Percentiles rank a stretch among this genome's conserved stretches.
Conservation (phyloP, 2,113 vertebrate species). For the Scartelaos histophorus region DNA sequence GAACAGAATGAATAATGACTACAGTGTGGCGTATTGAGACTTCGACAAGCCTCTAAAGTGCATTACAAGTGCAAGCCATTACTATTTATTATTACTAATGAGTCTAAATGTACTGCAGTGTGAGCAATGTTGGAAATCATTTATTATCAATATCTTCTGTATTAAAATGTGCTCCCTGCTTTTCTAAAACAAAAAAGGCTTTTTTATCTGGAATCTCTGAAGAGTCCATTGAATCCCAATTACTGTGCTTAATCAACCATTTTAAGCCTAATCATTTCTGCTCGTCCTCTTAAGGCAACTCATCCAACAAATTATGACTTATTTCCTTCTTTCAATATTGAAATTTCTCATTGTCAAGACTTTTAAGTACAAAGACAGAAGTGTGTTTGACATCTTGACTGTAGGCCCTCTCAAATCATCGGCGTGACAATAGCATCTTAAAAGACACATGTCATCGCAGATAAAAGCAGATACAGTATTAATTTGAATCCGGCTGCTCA, state of each 20-base stretch:
- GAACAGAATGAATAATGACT: no score
- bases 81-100: neutral
- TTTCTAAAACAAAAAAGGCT: neutral
- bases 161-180: neutral
- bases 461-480: slow-evolving; percentile 26
- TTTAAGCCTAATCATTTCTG: neutral
- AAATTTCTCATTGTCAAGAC: no score
- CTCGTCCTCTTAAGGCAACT: slow-evolving; percentile 7
- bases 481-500: slow-evolving; percentile 30
- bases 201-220: slow-evolving; percentile 1
- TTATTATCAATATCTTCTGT: neutral
- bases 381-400: neutral
- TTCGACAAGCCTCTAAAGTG: no score
- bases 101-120: neutral
- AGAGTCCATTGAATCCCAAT: slow-evolving; percentile 6
- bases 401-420: neutral
- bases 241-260: slow-evolving; percentile 12
- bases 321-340: slow-evolving; percentile 2
- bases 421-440: neutral
- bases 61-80: no score
- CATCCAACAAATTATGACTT: neutral
- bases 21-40: no score
- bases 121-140: neutral
- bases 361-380: neutral
- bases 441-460: slow-evolving; percentile 14